Evolutionary conservation across 2,113 vertebrate genomes (phyloP).

Genomic region (Paratilapia polleni): DNA sequence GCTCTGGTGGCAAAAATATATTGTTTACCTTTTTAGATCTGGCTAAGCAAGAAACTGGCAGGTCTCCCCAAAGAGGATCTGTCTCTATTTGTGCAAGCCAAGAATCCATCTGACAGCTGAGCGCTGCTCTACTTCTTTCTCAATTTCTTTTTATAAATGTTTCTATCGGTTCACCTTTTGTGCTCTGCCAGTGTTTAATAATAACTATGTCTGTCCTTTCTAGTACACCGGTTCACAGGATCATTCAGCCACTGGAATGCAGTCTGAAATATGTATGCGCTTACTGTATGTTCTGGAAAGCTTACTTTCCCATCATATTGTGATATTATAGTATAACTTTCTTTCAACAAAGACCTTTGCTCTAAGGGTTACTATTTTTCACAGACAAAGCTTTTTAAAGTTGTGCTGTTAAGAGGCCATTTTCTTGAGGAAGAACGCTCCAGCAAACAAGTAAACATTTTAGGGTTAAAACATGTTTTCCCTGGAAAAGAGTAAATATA

Average conservation of each 20-base stretch:
- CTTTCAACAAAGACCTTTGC: slow-evolving; percentile 8
- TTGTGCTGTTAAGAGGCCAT: slow-evolving; percentile 29
- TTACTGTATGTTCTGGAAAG: slow-evolving; percentile 11
- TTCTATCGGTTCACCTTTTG: slow-evolving; percentile 10
- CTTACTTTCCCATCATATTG: neutral
- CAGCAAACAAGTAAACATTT: slow-evolving; percentile 54
- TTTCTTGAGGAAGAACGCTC: slow-evolving; percentile 20
- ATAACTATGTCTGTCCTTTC: slow-evolving; percentile 28
- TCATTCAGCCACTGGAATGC: slow-evolving; percentile 45
- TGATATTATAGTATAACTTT: slow-evolving; percentile 12
- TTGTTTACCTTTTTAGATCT: slow-evolving; percentile 35
- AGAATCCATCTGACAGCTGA: slow-evolving; percentile 31
- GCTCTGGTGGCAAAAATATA: slow-evolving; percentile 61
- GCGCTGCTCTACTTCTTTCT: neutral
- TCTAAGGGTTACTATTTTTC: slow-evolving; percentile 17
- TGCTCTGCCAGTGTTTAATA: slow-evolving; percentile 11
- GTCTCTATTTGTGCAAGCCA: slow-evolving; percentile 33
- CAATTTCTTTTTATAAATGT: neutral
- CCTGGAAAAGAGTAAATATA: slow-evolving; percentile 52
- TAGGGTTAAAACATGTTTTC: slow-evolving; percentile 2
- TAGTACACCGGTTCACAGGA: neutral
- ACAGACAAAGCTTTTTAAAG: slow-evolving; percentile 21
- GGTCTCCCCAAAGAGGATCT: neutral
- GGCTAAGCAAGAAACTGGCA: slow-evolving; percentile 42
- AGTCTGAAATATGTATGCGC: slow-evolving; percentile 19